Evolutionary conservation across 2,113 vertebrate genomes (phyloP), one percentile per base, ranked within the genome.

Genomic region (Pygoscelis antarcticus): DNA sequence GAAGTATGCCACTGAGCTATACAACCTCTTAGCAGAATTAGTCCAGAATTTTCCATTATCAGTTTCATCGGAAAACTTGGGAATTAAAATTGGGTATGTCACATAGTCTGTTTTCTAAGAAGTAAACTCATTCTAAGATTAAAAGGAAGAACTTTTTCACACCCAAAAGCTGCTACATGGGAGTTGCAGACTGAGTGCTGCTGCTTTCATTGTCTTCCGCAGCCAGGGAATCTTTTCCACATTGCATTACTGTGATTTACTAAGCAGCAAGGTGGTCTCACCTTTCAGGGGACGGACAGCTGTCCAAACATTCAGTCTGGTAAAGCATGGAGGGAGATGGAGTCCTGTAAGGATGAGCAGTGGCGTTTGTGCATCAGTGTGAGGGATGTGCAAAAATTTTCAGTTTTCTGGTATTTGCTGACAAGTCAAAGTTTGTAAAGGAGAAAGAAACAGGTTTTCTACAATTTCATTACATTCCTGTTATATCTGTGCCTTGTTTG

Each of bases 261-360:
- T 40, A 62, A 65, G 36, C 29, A 20, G 9, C 13, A 8, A 40
- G 38, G n/a, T 52, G 38, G 5, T n/a, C 32, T 16, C 18, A 22
- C 4, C 19, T 26, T 27, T 5, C 34, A 27, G 60, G 8, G 51
- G 15, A 44, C 12, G 40, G 29, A 38, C 0, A 3, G 6, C 34
- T 76, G 40, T 64, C 58, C 65, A 51, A 26, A 32, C 11, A 11
- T 7, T 34, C 75, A 16, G 6, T 1, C 17, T 25, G 62, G 22
- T 6, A n/a, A 64, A 72, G 49, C 17, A 4, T 8, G 11, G 32
- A 49, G 26, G 1, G 22, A n/a, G 3, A 1, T 0, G 32, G 62
- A 51, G 13, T 29, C 26, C 40, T 44, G 34, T 8, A 6, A 49
- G 51, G 6, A 29, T 18, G 19, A 85, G 38, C 52, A 76, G 42